phyloP scores from a whole-genome alignment of 2,797 vertebrate species.

The Scomberomorus guttatus region DNA sequence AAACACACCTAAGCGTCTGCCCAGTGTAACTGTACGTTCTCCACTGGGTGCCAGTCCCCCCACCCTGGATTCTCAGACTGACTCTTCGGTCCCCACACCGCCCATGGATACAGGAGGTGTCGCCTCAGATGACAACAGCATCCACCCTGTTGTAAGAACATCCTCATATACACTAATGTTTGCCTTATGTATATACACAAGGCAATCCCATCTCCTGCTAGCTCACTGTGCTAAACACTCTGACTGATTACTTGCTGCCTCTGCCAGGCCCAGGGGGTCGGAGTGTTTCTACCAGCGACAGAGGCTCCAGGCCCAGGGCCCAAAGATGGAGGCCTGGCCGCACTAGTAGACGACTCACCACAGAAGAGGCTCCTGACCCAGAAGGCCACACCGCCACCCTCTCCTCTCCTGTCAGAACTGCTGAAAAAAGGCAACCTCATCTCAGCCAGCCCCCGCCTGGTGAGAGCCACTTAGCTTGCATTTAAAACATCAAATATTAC shows the following conservation, averaged over 20 bases:
- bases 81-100: slow-evolving; percentile 70
- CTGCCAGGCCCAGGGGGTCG: slow-evolving; percentile 89
- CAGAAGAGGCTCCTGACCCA: slow-evolving; percentile 96
- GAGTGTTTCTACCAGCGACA: slow-evolving; percentile 86
- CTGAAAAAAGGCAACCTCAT: slow-evolving; percentile 98
- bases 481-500: not conserved
- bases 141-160: slow-evolving; percentile 77
- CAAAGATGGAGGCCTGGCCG: slow-evolving; percentile 90
- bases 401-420: slow-evolving; percentile 97
- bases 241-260: slow-evolving; percentile 65
- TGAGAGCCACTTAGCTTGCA: slow-evolving; percentile 45
- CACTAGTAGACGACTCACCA: slow-evolving; percentile 94
- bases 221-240: not conserved
- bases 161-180: not conserved
- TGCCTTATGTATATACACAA: too few relatives aligned
- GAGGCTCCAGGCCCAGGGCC: slow-evolving; percentile 85
- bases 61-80: slow-evolving; percentile 86
- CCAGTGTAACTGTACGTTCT: slow-evolving; percentile 93
- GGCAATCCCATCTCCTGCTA: not conserved
- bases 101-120: slow-evolving; percentile 88
- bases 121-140: slow-evolving; percentile 88
- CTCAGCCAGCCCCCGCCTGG: slow-evolving; percentile 92
- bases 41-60: slow-evolving; percentile 93
- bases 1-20: slow-evolving; percentile 93
- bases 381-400: slow-evolving; percentile 97